Evolutionary conservation across 2,113 vertebrate genomes (phyloP), one percentile per base, ranked within the genome.

Genomic region (Paraplagusia blochii): DNA sequence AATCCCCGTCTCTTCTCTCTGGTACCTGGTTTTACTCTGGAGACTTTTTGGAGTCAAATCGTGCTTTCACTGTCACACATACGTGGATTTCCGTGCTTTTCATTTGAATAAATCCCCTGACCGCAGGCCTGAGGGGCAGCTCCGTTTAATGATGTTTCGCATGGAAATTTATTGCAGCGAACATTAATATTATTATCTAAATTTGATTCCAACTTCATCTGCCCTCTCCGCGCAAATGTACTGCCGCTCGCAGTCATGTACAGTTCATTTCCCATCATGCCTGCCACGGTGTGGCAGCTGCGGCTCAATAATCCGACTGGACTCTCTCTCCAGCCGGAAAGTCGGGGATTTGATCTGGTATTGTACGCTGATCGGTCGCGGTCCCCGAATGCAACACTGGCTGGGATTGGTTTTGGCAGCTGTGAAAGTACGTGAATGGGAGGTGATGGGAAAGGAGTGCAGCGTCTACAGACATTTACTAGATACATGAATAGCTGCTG

Each of bases 11-110:
- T 7, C 36, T 44, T 65, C 50, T 40, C 57, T 35, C n/a, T 29
- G 44, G 33, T 73, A 65, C 69, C 72, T 79, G 73, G 46, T 64
- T 76, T 44, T 53, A 39, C 9, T 62, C 54, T 2, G 7, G 42
- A 58, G 48, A 22, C 8, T 57, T 62, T 49, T 59, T 17, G n/a
- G 9, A 12, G 14, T 5, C 29, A 42, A 54, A 72, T 67, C 62
- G 9, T 1, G 11, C 12, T 40, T 40, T 40, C 38, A 10, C 0
- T 40, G 13, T 40, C 13, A 11, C 13, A 11, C 10, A 5, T 10
- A 12, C 13, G 11, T 0, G 13, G 13, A 40, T 40, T 40, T 12
- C 11, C 9, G 13, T 12, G 38, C 38, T 40, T 11, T 40, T 13
- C 38, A 56, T 72, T 64, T 64, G 45, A 61, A 61, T 8, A 60